Conservation (phyloP, 2,888 invertebrate genomes). For the Ennomos fuscantarius region DNA sequence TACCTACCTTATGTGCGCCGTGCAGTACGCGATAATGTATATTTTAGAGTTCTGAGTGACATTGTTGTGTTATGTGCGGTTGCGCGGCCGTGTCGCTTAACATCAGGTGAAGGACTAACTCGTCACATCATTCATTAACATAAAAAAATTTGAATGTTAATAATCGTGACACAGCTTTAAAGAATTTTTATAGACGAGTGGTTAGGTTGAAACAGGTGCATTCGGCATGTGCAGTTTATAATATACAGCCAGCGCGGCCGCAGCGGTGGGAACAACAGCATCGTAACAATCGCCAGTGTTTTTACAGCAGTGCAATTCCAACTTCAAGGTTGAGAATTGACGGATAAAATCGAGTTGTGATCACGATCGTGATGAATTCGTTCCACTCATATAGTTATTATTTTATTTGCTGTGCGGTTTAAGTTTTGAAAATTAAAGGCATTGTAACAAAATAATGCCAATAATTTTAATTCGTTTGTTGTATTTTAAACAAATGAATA, state of each 20-base stretch:
- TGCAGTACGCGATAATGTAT: too few relatives aligned
- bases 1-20: too few relatives aligned
- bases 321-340: slow-evolving; percentile 25
- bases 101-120: too few relatives aligned
- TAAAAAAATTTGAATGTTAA: too few relatives aligned
- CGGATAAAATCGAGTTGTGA: slow-evolving; percentile 12
- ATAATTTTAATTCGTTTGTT: too few relatives aligned
- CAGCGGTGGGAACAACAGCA: slow-evolving; percentile 28
- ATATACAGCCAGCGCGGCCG: neutral
- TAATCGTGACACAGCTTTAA: too few relatives aligned
- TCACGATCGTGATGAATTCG: slow-evolving; percentile 16
- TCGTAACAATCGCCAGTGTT: slow-evolving; percentile 30
- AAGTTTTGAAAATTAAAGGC: slow-evolving; percentile 2
- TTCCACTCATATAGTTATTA: slow-evolving; percentile 9
- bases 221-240: neutral
- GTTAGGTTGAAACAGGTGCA: slow-evolving; percentile 9
- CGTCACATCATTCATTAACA: too few relatives aligned
- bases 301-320: slow-evolving; percentile 27
- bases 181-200: too few relatives aligned
- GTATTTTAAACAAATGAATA: too few relatives aligned
- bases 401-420: slow-evolving; percentile 11
- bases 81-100: too few relatives aligned
- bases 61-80: too few relatives aligned
- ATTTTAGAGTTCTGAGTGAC: too few relatives aligned
- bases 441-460: neutral